Percentiles rank a stretch among this genome's conserved stretches.
phyloP scores from a whole-genome alignment of 2,888 invertebrate genomes.

The Labia minor region DNA sequence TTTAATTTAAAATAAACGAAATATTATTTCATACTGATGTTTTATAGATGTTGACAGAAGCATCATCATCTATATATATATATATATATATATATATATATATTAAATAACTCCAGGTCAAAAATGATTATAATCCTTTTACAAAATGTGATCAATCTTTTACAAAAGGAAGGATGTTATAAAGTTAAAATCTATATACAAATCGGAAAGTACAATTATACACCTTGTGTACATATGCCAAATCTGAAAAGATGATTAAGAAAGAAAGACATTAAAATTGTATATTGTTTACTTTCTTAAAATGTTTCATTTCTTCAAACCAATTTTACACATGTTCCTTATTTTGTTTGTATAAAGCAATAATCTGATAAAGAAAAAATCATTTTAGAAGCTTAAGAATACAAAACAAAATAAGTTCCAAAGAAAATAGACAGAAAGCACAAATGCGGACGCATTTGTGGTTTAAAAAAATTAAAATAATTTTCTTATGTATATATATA shows the following conservation, averaged over 20 bases:
- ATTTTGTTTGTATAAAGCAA: background rate
- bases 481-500: background rate
- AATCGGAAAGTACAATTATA: background rate
- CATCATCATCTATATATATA: background rate
- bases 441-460: background rate
- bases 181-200: background rate
- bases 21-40: background rate
- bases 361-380: background rate
- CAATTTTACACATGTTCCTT: background rate
- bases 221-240: background rate
- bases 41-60: background rate
- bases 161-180: slow-evolving; percentile 13
- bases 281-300: too few species aligned
- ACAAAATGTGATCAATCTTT: background rate
- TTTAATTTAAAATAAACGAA: background rate
- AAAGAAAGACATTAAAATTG: background rate
- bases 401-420: background rate
- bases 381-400: too few species aligned
- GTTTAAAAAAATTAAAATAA: background rate
- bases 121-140: background rate
- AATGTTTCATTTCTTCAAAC: too few species aligned
- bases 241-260: background rate
- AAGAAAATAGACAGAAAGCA: background rate
- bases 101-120: background rate
- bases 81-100: too few species aligned